These are phyloP conservation scores for Globia sparganii DNA, from an alignment of 2,888 invertebrate species.

Conservation along the genomic window DNA sequence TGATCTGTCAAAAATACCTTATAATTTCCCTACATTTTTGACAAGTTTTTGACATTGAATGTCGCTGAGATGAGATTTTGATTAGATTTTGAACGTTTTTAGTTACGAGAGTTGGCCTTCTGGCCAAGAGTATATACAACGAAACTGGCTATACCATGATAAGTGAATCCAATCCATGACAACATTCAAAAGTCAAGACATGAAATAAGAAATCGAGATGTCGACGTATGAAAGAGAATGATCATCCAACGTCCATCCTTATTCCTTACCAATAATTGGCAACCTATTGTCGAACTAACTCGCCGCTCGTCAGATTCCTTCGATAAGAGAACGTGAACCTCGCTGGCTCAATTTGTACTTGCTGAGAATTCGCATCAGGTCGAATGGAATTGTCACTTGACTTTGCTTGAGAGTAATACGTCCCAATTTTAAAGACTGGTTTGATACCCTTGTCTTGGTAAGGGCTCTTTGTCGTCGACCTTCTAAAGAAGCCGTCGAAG, in stretches of 20 bases:
- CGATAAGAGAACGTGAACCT: conserved; percentile 83
- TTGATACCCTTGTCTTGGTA: conserved; percentile 83
- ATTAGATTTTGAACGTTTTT: neutral
- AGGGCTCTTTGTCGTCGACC: conserved; percentile 90
- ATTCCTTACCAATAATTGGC: conserved; percentile 88
- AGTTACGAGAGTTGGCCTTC: neutral
- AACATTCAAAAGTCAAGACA: conserved; percentile 49
- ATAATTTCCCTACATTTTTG: neutral
- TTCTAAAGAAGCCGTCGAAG: conserved; percentile 80
- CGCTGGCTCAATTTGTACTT: conserved; percentile 88
- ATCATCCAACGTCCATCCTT: conserved; percentile 75
- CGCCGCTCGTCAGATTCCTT: conserved; percentile 84
- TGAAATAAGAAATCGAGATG: conserved; percentile 68
- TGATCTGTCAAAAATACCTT: neutral
- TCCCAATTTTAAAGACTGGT: conserved; percentile 86
- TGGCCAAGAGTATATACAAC: neutral
- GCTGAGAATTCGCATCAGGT: conserved; percentile 88
- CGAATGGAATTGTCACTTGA: conserved; percentile 87
- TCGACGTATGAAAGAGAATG: conserved; percentile 71
- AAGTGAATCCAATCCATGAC: conserved; percentile 16
- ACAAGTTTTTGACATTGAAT: too few species aligned
- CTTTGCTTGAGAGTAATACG: conserved; percentile 86
- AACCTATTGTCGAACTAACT: conserved; percentile 79
- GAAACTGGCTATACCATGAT: neutral
- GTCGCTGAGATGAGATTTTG: neutral